phyloP scores from a whole-genome alignment of 2,888 invertebrate species.

The Aspidapion aeneum region DNA sequence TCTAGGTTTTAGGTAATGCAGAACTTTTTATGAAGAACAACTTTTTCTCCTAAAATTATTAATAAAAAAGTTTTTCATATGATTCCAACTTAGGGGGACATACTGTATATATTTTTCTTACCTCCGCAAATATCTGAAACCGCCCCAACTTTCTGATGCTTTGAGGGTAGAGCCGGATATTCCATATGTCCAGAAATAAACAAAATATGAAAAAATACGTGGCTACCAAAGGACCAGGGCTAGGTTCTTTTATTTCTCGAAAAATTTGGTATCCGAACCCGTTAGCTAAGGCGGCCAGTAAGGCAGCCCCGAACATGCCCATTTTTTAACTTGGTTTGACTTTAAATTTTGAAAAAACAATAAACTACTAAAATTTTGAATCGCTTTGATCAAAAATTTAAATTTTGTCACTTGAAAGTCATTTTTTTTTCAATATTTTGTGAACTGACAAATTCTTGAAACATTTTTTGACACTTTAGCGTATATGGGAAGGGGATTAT shows the following conservation, averaged over 20 bases:
- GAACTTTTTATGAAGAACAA: too few relatives aligned
- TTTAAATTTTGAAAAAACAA: not conserved
- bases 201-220: constrained; percentile 39
- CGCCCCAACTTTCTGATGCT: constrained; percentile 36
- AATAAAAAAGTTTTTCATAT: too few relatives aligned
- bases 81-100: too few relatives aligned
- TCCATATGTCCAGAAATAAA: constrained; percentile 39
- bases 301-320: constrained; percentile 39
- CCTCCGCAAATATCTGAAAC: constrained; percentile 35
- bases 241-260: constrained; percentile 30
- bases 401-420: not conserved
- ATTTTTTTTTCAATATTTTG: not conserved
- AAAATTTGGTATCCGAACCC: constrained; percentile 38
- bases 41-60: too few relatives aligned
- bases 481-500: too few relatives aligned
- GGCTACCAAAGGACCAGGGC: constrained; percentile 39
- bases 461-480: too few relatives aligned
- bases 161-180: constrained; percentile 38
- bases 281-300: constrained; percentile 38
- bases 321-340: constrained; percentile 26
- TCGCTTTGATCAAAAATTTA: not conserved
- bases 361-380: not conserved
- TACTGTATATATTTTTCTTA: too few relatives aligned
- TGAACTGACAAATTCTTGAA: not conserved
- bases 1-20: too few relatives aligned